Evolutionary conservation across 2,888 invertebrate species (phyloP).

Genomic region (Blastobasis lacticolella): DNA sequence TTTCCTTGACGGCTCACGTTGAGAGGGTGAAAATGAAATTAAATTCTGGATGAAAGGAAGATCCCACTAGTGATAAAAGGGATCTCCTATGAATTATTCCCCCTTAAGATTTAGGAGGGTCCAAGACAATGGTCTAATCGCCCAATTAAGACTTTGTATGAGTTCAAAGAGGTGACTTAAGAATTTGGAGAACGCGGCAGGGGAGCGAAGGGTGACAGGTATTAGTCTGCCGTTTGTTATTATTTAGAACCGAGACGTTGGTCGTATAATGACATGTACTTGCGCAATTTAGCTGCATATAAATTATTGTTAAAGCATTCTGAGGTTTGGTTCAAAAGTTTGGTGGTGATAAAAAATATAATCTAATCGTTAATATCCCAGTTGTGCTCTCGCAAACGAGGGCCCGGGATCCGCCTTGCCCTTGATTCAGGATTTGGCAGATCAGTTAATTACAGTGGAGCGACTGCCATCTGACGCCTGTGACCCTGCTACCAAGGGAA

Average conservation of each 20-base stretch:
- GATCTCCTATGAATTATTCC: slow-evolving; percentile 64
- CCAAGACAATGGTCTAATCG: slow-evolving; percentile 69
- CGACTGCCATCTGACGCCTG: no score
- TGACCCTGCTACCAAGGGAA: no score
- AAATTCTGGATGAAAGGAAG: slow-evolving; percentile 69
- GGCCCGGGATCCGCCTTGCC: no score
- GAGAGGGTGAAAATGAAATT: slow-evolving; percentile 72
- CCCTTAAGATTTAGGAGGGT: slow-evolving; percentile 50
- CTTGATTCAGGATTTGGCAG: no score
- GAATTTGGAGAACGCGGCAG: slow-evolving; percentile 31
- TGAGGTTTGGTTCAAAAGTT: no score
- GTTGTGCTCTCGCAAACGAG: no score
- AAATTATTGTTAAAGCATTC: no score
- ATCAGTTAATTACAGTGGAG: no score
- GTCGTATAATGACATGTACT: no score
- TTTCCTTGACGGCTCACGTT: slow-evolving; percentile 47
- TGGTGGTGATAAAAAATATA: no score
- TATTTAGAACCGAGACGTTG: background rate
- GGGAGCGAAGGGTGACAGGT: slow-evolving; percentile 17
- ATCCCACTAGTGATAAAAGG: slow-evolving; percentile 61
- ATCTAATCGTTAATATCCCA: no score
- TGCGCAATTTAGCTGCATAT: no score
- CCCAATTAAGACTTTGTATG: slow-evolving; percentile 68
- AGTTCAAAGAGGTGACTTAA: slow-evolving; percentile 32
- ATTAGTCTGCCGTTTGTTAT: background rate